Evolutionary conservation across 2,113 vertebrate genomes (phyloP), one percentile per base, ranked within the genome.

Genomic region (Microcebus murinus): DNA sequence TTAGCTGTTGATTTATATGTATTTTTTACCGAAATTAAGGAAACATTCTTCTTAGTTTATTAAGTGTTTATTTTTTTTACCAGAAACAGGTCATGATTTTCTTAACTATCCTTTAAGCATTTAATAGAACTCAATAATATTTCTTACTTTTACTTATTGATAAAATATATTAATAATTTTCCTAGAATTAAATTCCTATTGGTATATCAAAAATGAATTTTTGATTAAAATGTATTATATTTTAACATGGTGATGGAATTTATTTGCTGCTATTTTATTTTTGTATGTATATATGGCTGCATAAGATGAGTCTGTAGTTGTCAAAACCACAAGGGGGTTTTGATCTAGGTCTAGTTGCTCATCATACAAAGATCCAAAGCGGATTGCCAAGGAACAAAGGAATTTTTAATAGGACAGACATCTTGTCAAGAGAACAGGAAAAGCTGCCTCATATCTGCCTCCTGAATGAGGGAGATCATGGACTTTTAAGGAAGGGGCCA

Each of bases 61-160:
- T 9, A 48, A 86, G 21, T 59, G 39, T 90, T 86, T 79, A 76
- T 74, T 95, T 95, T 93, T 81, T 93, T 81, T 36, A 79, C 76
- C 48, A 94, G n/a, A 79, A 87, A 89, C 5, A 31, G 14, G 3
- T 23, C 81, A 15, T 71, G 1, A 55, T 89, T 82, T 52, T 82
- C 29, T 55, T 74, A 90, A 68, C 36, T 57, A 8, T 36, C 39
- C 42, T 61, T 81, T 77, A 59, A 88, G 61, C 17, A 81, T 68
- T 86, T 61, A 65, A 45, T 21, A 90, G 29, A 77, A 55, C 4
- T n/a, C 1, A 1, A 50, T 55, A 25, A 45, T 77, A 2, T 4
- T 81, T 87, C 39, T 83, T 59, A 34, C 21, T 87, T 80, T 59
- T 71, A 91, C 2, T 25, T 82, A 39, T 15, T 85, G 36, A 87